Base-by-base conservation (phyloP, 1,140 invertebrate species). In the Nephila pilipes region DNA sequence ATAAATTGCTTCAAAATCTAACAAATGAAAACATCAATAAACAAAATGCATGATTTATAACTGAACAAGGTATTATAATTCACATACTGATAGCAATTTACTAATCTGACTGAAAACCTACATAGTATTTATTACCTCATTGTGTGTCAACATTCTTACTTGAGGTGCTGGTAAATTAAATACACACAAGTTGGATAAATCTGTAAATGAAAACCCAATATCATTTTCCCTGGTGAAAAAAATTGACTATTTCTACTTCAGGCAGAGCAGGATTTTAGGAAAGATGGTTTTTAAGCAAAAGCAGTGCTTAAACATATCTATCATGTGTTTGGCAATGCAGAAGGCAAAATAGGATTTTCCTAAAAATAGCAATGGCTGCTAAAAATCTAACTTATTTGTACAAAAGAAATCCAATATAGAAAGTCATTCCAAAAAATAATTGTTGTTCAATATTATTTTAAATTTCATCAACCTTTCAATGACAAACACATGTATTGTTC, bases 141-240 rank as follows among this genome's bases (percentile, higher is more conserved):
- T 18, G 3, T 75, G 29, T 75, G 29, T 14, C 29, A 65, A 65
- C 25, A 65, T 65, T 75, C 29, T 75, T 32, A 75, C 69, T 32
- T 75, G 14, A 32, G 69, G 18, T 18, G 29, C 29, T 36, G 69
- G 69, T 75, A 18, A 36, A 75, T 75, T 75, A 75, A 75, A 75
- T 75, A 75, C 69, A 75, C 69, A 75, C 69, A 75, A 75, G 69
- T 75, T 75, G 25, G 69, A 75, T 75, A 75, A 75, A 75, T 75
- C 69, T 75, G 69, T 16, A 75, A 75, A 75, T 75, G 69, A 75
- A 75, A 75, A 75, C 69, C 69, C 29, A 75, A 29, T 75, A 75
- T 75, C 69, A 75, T 75, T 75, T 69, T 36, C 29, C 69, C 69
- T 32, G 32, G 29, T 22, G 22, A 60, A 75, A 18, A 75, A 75